phyloP scores from a whole-genome alignment of 1,140 invertebrate species.

The Listronotus oregonensis region DNA sequence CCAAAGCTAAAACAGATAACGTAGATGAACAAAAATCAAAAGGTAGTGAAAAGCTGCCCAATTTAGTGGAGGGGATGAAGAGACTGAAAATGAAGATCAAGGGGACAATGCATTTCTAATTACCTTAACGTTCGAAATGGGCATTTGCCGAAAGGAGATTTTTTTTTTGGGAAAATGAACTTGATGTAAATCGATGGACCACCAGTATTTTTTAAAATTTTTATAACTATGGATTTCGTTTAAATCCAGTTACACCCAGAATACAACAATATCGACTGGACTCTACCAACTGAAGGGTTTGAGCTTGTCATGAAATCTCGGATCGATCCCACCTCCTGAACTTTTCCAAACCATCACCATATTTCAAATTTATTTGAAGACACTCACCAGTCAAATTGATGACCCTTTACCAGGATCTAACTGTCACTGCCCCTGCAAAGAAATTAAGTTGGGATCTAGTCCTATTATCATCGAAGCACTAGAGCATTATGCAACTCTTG shows the following conservation, averaged over 20 bases:
- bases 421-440: constrained; percentile 63
- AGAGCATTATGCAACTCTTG: constrained; percentile 77
- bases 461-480: constrained; percentile 75
- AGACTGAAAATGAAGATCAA: constrained; percentile 64
- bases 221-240: constrained; percentile 53
- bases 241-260: constrained; percentile 58
- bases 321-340: constrained; percentile 71
- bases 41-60: constrained; percentile 57
- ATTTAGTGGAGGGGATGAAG: constrained; percentile 62
- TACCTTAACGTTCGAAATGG: constrained; percentile 47
- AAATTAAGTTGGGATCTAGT: constrained; percentile 69
- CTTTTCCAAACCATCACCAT: constrained; percentile 65
- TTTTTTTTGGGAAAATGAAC: constrained; percentile 74
- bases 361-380: constrained; percentile 64
- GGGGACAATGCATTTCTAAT: constrained; percentile 56
- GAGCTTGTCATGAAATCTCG: constrained; percentile 79
- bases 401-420: constrained; percentile 63
- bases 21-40: constrained; percentile 37
- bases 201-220: constrained; percentile 37
- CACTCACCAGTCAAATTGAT: constrained; percentile 56
- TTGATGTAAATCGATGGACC: constrained; percentile 60
- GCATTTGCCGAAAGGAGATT: constrained; percentile 63
- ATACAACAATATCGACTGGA: constrained; percentile 65
- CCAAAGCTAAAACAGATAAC: background rate
- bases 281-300: constrained; percentile 83